These are phyloP conservation scores for Psettodes erumei DNA, from an alignment of 2,113 vertebrate species.

Conservation along the genomic window DNA sequence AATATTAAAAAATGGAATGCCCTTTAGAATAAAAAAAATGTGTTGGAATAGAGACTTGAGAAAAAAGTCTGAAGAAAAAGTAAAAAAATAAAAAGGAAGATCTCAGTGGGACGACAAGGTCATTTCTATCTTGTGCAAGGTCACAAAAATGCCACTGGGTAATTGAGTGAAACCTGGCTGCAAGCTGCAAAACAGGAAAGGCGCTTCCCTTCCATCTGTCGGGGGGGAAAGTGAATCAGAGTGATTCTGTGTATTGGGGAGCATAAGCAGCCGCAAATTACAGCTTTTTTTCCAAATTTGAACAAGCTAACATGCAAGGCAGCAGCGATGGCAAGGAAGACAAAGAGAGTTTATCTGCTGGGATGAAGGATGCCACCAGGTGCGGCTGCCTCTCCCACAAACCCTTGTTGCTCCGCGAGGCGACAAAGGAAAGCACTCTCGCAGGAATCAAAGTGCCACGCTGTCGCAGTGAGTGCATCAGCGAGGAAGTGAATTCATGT, in stretches of 20 bases:
- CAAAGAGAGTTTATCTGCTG: slow-evolving; percentile 50
- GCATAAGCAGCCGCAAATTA: slow-evolving; percentile 24
- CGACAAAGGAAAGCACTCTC: slow-evolving; percentile 73
- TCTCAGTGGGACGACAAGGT: slow-evolving; percentile 49
- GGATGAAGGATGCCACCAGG: slow-evolving; percentile 10
- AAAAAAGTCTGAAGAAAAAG: not conserved
- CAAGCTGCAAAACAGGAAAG: slow-evolving; percentile 42
- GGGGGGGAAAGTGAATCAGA: slow-evolving; percentile 25
- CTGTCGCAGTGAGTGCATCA: slow-evolving; percentile 51
- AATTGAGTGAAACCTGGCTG: slow-evolving; percentile 56
- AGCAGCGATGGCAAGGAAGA: slow-evolving; percentile 3
- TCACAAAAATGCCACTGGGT: slow-evolving; percentile 62
- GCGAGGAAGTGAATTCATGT: slow-evolving; percentile 56
- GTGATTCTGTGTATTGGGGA: slow-evolving; percentile 18
- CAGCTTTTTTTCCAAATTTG: slow-evolving; percentile 5
- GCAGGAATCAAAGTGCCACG: slow-evolving; percentile 43
- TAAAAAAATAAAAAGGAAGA: slow-evolving; percentile 18
- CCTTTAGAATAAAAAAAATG: no score
- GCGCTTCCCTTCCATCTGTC: slow-evolving; percentile 57
- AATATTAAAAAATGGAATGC: slow-evolving; percentile 40
- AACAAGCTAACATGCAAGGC: slow-evolving; percentile 30
- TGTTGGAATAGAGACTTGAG: slow-evolving; percentile 49
- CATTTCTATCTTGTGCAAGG: slow-evolving; percentile 62
- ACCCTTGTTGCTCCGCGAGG: slow-evolving; percentile 30
- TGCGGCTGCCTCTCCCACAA: not conserved